These are phyloP conservation scores for Rhincodon typus DNA, from an alignment of 2,797 vertebrate genomes.

Conservation along the genomic window DNA sequence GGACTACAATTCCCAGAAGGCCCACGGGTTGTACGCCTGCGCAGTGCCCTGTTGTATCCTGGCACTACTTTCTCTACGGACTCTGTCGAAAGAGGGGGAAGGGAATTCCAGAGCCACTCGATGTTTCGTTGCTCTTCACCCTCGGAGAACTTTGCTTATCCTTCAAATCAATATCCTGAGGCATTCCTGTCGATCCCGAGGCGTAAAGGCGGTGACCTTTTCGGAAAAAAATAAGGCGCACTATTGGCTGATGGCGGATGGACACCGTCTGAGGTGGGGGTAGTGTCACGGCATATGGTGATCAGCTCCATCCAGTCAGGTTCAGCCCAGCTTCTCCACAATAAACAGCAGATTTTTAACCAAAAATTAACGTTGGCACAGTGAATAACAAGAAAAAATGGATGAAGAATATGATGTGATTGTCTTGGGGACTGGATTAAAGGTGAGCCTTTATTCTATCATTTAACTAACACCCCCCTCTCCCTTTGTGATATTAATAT, in stretches of 20 bases:
- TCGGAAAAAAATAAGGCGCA: neutral
- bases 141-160: neutral
- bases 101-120: too few relatives aligned
- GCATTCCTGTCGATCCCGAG: too few relatives aligned
- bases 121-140: neutral
- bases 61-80: constrained; percentile 7
- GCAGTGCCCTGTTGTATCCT: neutral
- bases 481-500: neutral
- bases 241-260: neutral
- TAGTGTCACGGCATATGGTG: neutral
- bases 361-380: neutral
- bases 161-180: neutral
- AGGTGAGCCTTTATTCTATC: neutral
- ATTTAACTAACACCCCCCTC: neutral
- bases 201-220: too few relatives aligned
- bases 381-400: neutral
- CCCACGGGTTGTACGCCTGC: neutral
- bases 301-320: neutral
- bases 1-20: neutral
- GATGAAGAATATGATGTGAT: constrained; percentile 39
- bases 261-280: neutral
- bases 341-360: neutral
- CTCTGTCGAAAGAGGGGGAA: too few relatives aligned
- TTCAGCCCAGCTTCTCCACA: too few relatives aligned
- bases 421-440: constrained; percentile 36